Conservation (phyloP, 1,140 invertebrate genomes). For the Cylas formicarius region DNA sequence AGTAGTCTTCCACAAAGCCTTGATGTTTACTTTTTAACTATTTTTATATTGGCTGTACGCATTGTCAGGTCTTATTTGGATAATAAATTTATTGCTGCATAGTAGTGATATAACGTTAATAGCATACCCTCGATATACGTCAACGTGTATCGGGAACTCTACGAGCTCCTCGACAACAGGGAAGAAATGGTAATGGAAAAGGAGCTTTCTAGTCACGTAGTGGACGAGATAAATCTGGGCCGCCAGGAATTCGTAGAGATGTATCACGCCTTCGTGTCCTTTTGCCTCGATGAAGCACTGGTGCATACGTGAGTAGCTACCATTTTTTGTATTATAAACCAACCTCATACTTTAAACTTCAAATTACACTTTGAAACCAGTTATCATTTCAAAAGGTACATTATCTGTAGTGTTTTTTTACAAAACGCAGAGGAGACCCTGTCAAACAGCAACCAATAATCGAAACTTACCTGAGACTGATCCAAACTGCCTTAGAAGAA, state of each 20-base stretch:
- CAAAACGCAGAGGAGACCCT: conserved; percentile 44
- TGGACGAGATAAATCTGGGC: conserved; percentile 28
- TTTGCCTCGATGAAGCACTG: conserved; percentile 33
- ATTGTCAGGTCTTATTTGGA: background rate
- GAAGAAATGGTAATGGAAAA: conserved; percentile 19
- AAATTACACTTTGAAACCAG: too few relatives aligned
- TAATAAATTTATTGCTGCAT: background rate
- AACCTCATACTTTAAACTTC: background rate
- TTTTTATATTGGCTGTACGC: background rate
- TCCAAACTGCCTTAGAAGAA: conserved; percentile 57
- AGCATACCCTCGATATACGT: conserved; percentile 34
- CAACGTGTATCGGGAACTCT: conserved; percentile 28
- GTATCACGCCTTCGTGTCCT: conserved; percentile 29
- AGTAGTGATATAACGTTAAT: too few relatives aligned
- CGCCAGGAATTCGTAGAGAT: conserved; percentile 32
- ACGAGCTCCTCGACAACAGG: conserved; percentile 27
- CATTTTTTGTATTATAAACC: background rate
- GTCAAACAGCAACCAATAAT: conserved; percentile 43
- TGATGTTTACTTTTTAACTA: background rate
- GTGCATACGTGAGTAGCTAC: conserved; percentile 26
- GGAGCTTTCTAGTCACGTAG: conserved; percentile 21
- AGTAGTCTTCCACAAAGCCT: background rate
- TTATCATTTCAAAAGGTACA: background rate
- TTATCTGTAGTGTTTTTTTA: background rate
- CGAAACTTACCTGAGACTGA: conserved; percentile 52